Conservation (phyloP, 2,888 invertebrate species). For the Ectemnius cavifrons region DNA sequence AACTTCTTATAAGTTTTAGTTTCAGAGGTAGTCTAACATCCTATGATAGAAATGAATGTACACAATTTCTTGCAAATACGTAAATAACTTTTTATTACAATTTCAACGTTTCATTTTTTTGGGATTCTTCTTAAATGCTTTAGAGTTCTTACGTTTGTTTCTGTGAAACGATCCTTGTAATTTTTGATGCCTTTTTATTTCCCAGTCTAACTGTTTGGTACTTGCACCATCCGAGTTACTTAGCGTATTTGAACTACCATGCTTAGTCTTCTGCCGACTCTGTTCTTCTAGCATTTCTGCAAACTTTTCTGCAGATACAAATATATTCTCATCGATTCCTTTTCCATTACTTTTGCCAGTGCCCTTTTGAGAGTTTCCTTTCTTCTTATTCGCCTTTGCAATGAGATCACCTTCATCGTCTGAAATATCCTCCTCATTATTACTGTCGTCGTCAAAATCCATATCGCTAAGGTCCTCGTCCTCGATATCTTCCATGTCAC, state of each 20-base stretch:
- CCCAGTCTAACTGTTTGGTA: slow-evolving; percentile 90
- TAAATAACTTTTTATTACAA: slow-evolving; percentile 32
- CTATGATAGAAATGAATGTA: not conserved
- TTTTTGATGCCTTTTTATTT: slow-evolving; percentile 81
- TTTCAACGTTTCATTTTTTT: slow-evolving; percentile 62
- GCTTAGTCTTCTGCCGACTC: slow-evolving; percentile 80
- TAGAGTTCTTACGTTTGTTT: slow-evolving; percentile 42
- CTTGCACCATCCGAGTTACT: slow-evolving; percentile 89
- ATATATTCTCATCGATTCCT: slow-evolving; percentile 78
- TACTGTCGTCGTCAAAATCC: slow-evolving; percentile 74
- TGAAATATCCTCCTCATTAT: slow-evolving; percentile 53
- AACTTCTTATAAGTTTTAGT: too few relatives aligned
- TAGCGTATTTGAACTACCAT: slow-evolving; percentile 84
- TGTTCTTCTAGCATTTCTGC: slow-evolving; percentile 92
- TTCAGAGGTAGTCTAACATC: too few relatives aligned
- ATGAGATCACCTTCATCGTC: slow-evolving; percentile 23
- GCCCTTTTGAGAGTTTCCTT: slow-evolving; percentile 55
- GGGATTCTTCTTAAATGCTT: slow-evolving; percentile 42
- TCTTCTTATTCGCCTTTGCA: slow-evolving; percentile 58
- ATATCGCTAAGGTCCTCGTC: slow-evolving; percentile 78
- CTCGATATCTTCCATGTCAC: slow-evolving; percentile 69
- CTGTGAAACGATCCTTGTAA: slow-evolving; percentile 51
- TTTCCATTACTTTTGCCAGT: slow-evolving; percentile 36
- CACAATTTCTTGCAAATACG: not conserved
- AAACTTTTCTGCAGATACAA: slow-evolving; percentile 94